Evolutionary conservation across 2,888 invertebrate genomes (phyloP).

Genomic region (Leucophenga maculata): DNA sequence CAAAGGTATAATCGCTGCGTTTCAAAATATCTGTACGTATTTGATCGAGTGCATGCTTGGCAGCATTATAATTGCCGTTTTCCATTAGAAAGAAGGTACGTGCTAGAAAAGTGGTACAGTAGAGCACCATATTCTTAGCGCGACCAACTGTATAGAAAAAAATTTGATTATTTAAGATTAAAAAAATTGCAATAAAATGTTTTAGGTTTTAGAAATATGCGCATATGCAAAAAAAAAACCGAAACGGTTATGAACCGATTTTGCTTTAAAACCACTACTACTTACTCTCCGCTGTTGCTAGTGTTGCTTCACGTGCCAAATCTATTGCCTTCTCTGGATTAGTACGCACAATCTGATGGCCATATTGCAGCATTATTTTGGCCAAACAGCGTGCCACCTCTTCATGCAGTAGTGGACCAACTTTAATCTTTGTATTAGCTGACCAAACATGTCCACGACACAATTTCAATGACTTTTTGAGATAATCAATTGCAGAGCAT

Average conservation of each 20-base stretch:
- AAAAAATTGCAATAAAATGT: too few relatives aligned
- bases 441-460: conserved; percentile 57
- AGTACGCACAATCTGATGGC: conserved; percentile 42
- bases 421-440: conserved; percentile 42
- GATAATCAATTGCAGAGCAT: conserved; percentile 51
- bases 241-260: too few relatives aligned
- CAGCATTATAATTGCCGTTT: conserved; percentile 45
- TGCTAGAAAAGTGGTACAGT: conserved; percentile 51
- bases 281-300: conserved; percentile 56
- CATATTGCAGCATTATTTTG: conserved; percentile 48
- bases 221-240: too few relatives aligned
- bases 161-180: neutral
- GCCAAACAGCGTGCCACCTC: conserved; percentile 49
- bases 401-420: conserved; percentile 48
- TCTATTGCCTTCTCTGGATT: conserved; percentile 51
- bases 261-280: neutral
- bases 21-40: conserved; percentile 45
- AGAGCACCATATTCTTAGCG: conserved; percentile 51
- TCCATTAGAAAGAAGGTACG: conserved; percentile 56
- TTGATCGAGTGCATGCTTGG: conserved; percentile 52
- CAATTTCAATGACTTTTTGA: conserved; percentile 51
- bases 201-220: too few relatives aligned
- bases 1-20: conserved; percentile 43
- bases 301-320: conserved; percentile 52
- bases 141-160: conserved; percentile 49